phyloP scores from a whole-genome alignment of 2,113 vertebrate genomes.

The Picathartes gymnocephalus region DNA sequence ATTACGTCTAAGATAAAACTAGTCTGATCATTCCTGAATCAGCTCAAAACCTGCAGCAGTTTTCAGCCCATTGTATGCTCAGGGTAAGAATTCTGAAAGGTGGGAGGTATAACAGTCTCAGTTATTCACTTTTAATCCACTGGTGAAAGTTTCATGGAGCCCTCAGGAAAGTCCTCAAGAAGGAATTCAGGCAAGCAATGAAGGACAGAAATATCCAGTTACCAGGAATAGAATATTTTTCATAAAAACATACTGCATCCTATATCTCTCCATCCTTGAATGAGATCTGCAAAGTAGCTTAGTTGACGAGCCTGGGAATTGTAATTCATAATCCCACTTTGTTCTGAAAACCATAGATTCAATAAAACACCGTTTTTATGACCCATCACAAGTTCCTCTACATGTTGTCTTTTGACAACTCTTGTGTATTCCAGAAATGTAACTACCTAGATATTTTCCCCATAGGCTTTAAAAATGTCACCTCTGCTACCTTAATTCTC shows the following conservation, averaged over 20 bases:
- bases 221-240: not conserved
- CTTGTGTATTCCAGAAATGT: not conserved
- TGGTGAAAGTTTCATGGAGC: not conserved
- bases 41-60: not conserved
- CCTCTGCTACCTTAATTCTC: not conserved
- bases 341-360: not conserved
- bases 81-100: not conserved
- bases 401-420: not conserved
- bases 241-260: not conserved
- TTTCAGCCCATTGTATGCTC: not conserved
- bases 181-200: not conserved
- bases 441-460: not conserved
- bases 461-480: not conserved
- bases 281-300: not conserved
- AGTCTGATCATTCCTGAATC: not conserved
- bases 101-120: not conserved
- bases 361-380: not conserved
- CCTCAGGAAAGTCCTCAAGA: not conserved
- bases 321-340: not conserved
- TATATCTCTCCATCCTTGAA: not conserved
- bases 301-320: not conserved
- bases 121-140: not conserved
- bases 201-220: not conserved
- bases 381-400: not conserved
- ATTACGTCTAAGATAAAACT: not conserved